Evolutionary conservation across 2,888 invertebrate species (phyloP).

Genomic region (Hydriomena furcata): DNA sequence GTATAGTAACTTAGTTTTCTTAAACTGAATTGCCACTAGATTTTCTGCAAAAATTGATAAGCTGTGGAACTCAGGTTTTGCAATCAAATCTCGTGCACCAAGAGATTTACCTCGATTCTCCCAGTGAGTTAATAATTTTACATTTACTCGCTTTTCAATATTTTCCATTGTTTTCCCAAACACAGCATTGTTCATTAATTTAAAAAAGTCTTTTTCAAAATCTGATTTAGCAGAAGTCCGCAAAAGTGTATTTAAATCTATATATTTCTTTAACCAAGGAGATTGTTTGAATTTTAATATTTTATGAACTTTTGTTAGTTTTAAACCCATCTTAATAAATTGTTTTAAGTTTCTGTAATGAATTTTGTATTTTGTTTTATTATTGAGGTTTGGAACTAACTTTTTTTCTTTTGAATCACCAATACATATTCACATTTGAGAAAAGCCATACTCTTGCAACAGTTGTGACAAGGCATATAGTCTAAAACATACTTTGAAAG

Average conservation of each 20-base stretch:
- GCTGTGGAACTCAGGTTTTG: conserved; percentile 48
- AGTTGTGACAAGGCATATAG: too few species aligned
- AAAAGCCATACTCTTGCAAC: too few species aligned
- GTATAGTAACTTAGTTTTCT: conserved; percentile 20
- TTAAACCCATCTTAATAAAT: conserved; percentile 31
- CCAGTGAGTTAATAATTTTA: conserved; percentile 49
- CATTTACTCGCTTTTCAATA: conserved; percentile 45
- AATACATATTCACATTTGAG: too few species aligned
- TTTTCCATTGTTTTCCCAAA: conserved; percentile 57
- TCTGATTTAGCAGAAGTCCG: conserved; percentile 42
- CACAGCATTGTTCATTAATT: conserved; percentile 56
- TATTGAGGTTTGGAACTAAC: conserved; percentile 33
- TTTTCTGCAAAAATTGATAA: conserved; percentile 30
- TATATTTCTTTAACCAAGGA: conserved; percentile 53
- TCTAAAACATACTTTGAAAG: too few species aligned
- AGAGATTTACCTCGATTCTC: conserved; percentile 36
- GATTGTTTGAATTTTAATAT: conserved; percentile 47
- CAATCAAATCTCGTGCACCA: conserved; percentile 39
- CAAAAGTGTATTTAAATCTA: conserved; percentile 54
- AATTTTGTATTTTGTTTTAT: conserved; percentile 34
- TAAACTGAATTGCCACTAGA: conserved; percentile 23
- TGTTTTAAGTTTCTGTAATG: conserved; percentile 41
- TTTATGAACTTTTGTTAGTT: conserved; percentile 16
- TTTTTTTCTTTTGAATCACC: conserved; percentile 11
- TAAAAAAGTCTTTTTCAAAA: conserved; percentile 58